A percentile compares a stretch with the other conserved stretches of the same genome.
phyloP scores from a whole-genome alignment of 2,888 invertebrate genomes.

The Zonitis immaculata region DNA sequence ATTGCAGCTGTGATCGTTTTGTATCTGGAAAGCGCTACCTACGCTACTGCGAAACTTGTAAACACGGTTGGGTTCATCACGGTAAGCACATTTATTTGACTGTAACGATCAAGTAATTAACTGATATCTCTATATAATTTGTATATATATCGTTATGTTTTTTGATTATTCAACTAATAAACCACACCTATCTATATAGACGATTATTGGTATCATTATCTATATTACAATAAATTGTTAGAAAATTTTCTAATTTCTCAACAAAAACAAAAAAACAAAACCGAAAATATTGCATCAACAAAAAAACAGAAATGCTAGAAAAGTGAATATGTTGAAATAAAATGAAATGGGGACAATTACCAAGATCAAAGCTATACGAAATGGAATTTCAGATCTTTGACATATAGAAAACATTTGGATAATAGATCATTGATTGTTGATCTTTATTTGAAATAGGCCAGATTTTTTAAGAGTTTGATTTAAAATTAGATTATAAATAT shows the following conservation, averaged over 20 bases:
- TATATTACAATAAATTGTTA: background rate
- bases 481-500: background rate
- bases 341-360: background rate
- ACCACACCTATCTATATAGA: too few species aligned
- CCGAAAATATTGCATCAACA: background rate
- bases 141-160: background rate
- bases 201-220: background rate
- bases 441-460: background rate
- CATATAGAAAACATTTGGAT: background rate
- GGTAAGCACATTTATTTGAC: slow-evolving; percentile 53
- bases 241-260: background rate
- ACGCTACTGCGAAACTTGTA: slow-evolving; percentile 65
- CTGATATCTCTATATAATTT: background rate
- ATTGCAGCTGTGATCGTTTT: slow-evolving; percentile 66
- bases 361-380: background rate
- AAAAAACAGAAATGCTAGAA: background rate
- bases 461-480: background rate
- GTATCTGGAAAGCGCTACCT: slow-evolving; percentile 62
- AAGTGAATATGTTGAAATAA: background rate
- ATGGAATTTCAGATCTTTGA: background rate
- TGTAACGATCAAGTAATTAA: background rate
- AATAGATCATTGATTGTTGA: background rate
- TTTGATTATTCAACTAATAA: background rate
- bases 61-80: slow-evolving; percentile 71
- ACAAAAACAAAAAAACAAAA: background rate